phyloP scores from a whole-genome alignment of 2,797 vertebrate genomes.

The Mormyrops boulengeri region DNA sequence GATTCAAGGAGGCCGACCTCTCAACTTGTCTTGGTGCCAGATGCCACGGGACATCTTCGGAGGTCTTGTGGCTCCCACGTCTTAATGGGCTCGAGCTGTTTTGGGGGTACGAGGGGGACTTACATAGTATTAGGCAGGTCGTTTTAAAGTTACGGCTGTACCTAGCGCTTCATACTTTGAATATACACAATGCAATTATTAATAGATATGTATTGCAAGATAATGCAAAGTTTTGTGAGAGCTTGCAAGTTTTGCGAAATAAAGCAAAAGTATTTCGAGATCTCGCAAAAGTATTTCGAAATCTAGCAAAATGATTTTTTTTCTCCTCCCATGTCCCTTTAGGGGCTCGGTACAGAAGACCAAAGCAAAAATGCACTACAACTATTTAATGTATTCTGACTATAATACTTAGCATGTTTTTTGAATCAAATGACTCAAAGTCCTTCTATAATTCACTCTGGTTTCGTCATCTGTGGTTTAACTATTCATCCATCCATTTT shows the following conservation, averaged over 20 bases:
- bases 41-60: not conserved
- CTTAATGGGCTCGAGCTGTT: not conserved
- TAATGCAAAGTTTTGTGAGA: not conserved
- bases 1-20: not conserved
- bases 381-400: not conserved
- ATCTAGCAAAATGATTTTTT: not conserved
- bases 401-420: constrained; percentile 44
- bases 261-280: not conserved
- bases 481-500: not conserved
- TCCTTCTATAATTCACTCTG: not conserved
- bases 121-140: not conserved
- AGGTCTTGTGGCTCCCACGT: not conserved
- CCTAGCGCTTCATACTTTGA: not conserved
- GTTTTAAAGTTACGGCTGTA: not conserved
- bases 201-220: not conserved
- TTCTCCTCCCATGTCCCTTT: not conserved
- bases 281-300: not conserved
- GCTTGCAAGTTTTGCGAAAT: not conserved
- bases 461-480: not conserved
- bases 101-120: not conserved
- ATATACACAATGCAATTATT: not conserved
- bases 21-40: not conserved
- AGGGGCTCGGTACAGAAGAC: not conserved
- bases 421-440: not conserved
- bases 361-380: not conserved